phyloP scores from a whole-genome alignment of 2,113 vertebrate species.

The Aegypius monachus region DNA sequence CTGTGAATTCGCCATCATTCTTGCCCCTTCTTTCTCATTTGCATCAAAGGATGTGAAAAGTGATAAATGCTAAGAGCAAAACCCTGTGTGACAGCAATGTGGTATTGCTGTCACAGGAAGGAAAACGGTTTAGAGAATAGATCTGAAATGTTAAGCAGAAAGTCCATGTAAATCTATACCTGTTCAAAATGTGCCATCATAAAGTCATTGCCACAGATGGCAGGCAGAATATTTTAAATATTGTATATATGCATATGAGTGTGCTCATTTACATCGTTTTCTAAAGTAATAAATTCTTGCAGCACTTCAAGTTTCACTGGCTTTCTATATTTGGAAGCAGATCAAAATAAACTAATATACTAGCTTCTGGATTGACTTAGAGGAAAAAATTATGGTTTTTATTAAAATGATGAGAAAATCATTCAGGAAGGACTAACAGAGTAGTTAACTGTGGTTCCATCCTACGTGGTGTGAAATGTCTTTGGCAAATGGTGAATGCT shows the following conservation, averaged over 20 bases:
- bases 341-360: background rate
- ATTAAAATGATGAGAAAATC: background rate
- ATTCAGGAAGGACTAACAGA: background rate
- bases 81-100: accelerated
- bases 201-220: background rate
- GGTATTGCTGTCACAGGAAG: background rate
- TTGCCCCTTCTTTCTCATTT: background rate
- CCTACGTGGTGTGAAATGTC: accelerated
- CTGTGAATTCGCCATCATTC: background rate
- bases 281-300: background rate
- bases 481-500: background rate
- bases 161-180: background rate
- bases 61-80: background rate
- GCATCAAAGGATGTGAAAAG: background rate
- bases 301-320: background rate
- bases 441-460: background rate
- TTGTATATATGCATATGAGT: background rate
- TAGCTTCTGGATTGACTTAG: accelerated
- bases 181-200: accelerated
- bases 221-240: background rate
- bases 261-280: background rate
- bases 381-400: background rate
- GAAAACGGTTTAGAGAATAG: background rate
- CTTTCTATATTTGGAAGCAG: background rate
- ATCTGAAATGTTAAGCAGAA: background rate